A percentile compares a stretch with the other conserved stretches of the same genome.
These are phyloP conservation scores for Ormyrus pomaceus DNA, from an alignment of 2,888 invertebrate genomes.

Conservation along the genomic window DNA sequence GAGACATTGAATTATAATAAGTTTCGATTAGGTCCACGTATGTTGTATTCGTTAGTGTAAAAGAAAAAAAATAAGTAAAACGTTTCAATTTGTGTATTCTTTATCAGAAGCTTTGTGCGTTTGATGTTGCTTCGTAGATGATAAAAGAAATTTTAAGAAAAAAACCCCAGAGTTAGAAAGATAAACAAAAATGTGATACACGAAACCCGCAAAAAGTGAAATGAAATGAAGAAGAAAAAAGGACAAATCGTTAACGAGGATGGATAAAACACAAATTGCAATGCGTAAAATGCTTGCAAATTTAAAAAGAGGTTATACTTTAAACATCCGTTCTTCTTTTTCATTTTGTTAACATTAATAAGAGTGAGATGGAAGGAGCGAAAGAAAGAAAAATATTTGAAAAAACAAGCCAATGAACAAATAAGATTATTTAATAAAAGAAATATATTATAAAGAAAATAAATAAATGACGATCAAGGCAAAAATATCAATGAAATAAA, in stretches of 20 bases:
- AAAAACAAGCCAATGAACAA: conserved; percentile 55
- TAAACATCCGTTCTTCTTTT: conserved; percentile 22
- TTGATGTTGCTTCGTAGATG: conserved; percentile 58
- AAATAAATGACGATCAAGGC: not conserved
- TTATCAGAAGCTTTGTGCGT: conserved; percentile 55
- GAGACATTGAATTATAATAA: conserved; percentile 54
- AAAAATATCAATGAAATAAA: conserved; percentile 37
- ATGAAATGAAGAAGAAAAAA: conserved; percentile 32
- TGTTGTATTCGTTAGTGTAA: conserved; percentile 35
- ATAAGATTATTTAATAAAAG: conserved; percentile 13
- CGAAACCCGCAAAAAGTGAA: conserved; percentile 52
- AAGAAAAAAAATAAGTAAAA: conserved; percentile 31
- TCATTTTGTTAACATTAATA: conserved; percentile 22
- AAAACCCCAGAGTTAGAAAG: conserved; percentile 53
- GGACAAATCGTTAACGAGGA: conserved; percentile 29
- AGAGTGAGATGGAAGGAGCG: conserved; percentile 23
- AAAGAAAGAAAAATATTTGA: conserved; percentile 47
- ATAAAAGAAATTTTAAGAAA: conserved; percentile 50
- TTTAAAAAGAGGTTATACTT: too few relatives aligned
- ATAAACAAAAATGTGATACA: conserved; percentile 57
- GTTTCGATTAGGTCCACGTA: conserved; percentile 40
- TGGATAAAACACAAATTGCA: conserved; percentile 1
- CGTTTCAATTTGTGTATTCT: conserved; percentile 52
- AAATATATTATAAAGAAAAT: conserved; percentile 48
- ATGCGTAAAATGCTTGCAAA: not conserved